A percentile compares a stretch with the other conserved stretches of the same genome.
phyloP scores from a whole-genome alignment of 2,113 vertebrate genomes.

The Bufo bufo region DNA sequence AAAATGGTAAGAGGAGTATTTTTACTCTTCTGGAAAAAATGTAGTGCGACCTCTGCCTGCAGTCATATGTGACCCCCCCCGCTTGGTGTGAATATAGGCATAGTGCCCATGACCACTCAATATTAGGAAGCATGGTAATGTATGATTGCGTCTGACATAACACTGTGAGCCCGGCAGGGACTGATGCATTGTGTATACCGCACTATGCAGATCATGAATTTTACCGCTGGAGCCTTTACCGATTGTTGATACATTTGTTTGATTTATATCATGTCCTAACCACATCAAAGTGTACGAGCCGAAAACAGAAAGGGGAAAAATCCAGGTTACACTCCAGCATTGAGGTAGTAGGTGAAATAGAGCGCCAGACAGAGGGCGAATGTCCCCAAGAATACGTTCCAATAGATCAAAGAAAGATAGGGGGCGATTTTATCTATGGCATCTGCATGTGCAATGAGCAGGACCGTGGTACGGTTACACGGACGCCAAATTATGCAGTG shows the following conservation, averaged over 20 bases:
- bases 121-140: not conserved
- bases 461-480: too few relatives aligned
- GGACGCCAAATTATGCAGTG: too few relatives aligned
- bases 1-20: too few relatives aligned
- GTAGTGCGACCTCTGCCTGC: too few relatives aligned
- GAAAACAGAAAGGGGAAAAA: conserved; percentile 30
- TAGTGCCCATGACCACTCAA: not conserved
- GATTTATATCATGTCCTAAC: conserved; percentile 18
- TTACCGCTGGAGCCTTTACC: not conserved
- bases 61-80: too few relatives aligned
- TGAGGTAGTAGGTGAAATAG: not conserved
- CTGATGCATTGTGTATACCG: not conserved
- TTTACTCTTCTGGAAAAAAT: too few relatives aligned
- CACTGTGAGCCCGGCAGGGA: not conserved
- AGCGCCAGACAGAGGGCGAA: not conserved
- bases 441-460: too few relatives aligned
- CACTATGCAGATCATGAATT: not conserved
- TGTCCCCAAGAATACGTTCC: not conserved
- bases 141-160: not conserved
- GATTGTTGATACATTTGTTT: not conserved
- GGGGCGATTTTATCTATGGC: not conserved
- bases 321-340: conserved; percentile 2
- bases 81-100: too few relatives aligned
- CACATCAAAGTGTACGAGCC: conserved; percentile 7
- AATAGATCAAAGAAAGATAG: not conserved